Percentiles rank a stretch among this genome's conserved stretches.
Conservation (phyloP, 2,888 invertebrate species). For the Oscheius sp. region DNA sequence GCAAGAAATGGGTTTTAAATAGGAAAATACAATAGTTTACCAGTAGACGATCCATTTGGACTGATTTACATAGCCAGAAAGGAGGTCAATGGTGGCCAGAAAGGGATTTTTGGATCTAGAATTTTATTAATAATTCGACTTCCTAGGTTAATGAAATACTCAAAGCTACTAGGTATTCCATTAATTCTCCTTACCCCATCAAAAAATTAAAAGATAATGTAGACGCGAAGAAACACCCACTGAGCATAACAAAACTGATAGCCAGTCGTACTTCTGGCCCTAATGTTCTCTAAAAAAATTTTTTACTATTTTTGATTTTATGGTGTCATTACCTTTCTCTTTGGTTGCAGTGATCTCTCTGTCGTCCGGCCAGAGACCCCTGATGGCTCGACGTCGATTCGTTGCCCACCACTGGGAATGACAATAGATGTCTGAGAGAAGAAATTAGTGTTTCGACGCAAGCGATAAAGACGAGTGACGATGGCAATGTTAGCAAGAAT, state of each 20-base stretch:
- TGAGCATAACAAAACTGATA: conserved; percentile 17
- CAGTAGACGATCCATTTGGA: conserved; percentile 30
- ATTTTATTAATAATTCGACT: neutral
- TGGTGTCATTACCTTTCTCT: neutral
- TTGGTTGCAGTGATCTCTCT: neutral
- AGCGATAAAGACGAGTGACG: neutral
- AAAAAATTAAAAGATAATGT: conserved; percentile 20
- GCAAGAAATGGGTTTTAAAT: no score
- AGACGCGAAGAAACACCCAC: conserved; percentile 23
- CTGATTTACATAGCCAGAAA: conserved; percentile 12
- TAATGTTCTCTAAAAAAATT: neutral
- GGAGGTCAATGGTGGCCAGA: neutral
- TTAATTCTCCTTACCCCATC: neutral
- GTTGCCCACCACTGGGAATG: neutral
- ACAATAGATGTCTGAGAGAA: neutral
- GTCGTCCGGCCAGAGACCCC: neutral
- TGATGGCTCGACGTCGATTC: neutral
- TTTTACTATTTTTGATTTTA: neutral
- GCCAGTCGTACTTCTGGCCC: conserved; percentile 19
- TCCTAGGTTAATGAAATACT: neutral
- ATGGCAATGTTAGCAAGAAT: conserved; percentile 2
- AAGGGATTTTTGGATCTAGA: neutral
- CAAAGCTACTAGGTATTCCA: neutral
- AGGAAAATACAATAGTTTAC: neutral
- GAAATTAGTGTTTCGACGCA: neutral